Evolutionary conservation across 2,888 invertebrate species (phyloP), one percentile per base, ranked within the genome.

Genomic region (Ophion slaviceki): DNA sequence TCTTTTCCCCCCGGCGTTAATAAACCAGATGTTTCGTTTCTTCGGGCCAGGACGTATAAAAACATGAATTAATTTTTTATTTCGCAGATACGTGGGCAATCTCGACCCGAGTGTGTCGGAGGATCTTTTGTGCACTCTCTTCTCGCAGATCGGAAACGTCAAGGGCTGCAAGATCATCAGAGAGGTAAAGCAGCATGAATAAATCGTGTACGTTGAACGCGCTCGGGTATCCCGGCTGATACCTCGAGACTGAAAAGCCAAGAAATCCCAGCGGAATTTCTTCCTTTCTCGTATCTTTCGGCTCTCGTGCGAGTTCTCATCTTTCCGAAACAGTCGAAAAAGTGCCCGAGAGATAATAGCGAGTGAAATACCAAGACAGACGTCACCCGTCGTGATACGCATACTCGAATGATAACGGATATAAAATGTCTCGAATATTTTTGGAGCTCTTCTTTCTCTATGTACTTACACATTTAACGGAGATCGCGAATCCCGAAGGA

Each of bases 111-210:
- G 94, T 80, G 95, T 95, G 64, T 95, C 95, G 78, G 95, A 95
- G 92, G 95, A 95, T 87, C 93, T 96, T 85, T 93, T 95, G 84
- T 92, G 95, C 88, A 95, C 95, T 57, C 92, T 96, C 68, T 96
- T 96, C 93, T 95, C 95, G 86, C 95, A 96, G 91, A 95, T 96
- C 86, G 96, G 96, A 86, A 94, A 94, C 66, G 95, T 96, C 87
- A 95, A 95, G 90, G 95, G 95, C 90, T 96, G 96, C 92, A 96
- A 96, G 94, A 95, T 96, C 88, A 96, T 96, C 88, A 95, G 95
- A 89, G 96, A 96, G 95, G 91, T 91, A 90, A 91, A 90, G 8
- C 61, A 64, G 64, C 32, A 64, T 61, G 61, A 61, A 53, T 57
- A 71, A 28, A 57, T 70, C 11, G 36, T 59, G 36, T 40, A 0